Evolutionary conservation across 2,797 vertebrate species (phyloP).

Genomic region (Myoxocephalus aenaeus): DNA sequence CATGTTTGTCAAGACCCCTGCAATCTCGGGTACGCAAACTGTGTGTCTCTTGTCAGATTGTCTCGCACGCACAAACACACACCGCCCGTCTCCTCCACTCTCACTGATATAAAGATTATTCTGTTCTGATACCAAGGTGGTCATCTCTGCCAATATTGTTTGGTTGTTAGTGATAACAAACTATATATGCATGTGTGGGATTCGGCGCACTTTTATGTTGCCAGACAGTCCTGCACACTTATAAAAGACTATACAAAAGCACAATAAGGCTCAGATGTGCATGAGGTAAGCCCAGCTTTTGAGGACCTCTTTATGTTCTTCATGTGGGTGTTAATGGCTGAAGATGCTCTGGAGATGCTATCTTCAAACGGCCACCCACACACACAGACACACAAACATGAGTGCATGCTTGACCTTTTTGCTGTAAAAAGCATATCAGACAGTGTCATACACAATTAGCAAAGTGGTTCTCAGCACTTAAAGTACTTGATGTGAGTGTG

Average conservation of each 20-base stretch:
- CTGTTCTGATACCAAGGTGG: conserved; percentile 16
- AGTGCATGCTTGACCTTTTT: conserved; percentile 61
- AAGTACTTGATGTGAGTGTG: conserved; percentile 42
- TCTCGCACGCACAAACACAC: conserved; percentile 41
- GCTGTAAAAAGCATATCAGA: conserved; percentile 48
- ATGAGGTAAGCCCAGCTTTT: conserved; percentile 44
- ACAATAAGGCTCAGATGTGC: conserved; percentile 18
- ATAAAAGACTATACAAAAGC: conserved; percentile 12
- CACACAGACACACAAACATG: conserved; percentile 27
- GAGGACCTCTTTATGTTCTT: conserved; percentile 33
- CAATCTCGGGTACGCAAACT: conserved; percentile 73
- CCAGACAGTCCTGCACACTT: not conserved
- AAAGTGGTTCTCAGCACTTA: conserved; percentile 44
- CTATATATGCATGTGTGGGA: not conserved
- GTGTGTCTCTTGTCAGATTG: conserved; percentile 63
- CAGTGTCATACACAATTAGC: conserved; percentile 52
- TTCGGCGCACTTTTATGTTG: conserved; percentile 4
- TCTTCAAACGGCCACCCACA: conserved; percentile 30
- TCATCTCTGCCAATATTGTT: conserved; percentile 25
- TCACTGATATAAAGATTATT: conserved; percentile 23
- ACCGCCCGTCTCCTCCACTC: conserved; percentile 14
- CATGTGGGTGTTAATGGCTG: conserved; percentile 52
- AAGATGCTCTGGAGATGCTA: conserved; percentile 52
- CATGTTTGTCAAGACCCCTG: conserved; percentile 84
- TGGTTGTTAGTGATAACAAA: conserved; percentile 15